Percentiles rank a stretch among this genome's conserved stretches.
These are phyloP conservation scores for Buceros bicornis DNA, from an alignment of 2,797 vertebrate genomes.

Conservation along the genomic window DNA sequence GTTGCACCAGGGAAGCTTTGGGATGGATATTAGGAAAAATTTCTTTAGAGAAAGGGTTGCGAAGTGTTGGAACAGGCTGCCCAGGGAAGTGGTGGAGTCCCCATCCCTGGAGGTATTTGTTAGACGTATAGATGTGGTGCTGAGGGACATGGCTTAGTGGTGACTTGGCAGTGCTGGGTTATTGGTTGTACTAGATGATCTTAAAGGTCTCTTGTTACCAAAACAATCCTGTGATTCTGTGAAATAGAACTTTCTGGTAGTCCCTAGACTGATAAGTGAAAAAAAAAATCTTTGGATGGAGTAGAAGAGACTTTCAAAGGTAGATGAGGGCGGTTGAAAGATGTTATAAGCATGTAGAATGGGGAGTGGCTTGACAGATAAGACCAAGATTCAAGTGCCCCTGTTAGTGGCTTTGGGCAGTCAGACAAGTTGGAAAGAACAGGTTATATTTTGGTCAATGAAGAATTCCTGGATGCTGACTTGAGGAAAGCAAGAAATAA, in stretches of 20 bases:
- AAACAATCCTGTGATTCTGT: too few relatives aligned
- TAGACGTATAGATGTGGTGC: too few relatives aligned
- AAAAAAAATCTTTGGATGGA: background rate
- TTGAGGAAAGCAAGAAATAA: background rate
- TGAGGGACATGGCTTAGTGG: too few relatives aligned
- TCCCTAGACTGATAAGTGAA: background rate
- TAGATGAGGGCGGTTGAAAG: background rate
- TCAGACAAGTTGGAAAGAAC: background rate
- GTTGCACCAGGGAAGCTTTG: too few relatives aligned
- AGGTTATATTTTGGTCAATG: background rate
- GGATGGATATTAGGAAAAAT: too few relatives aligned
- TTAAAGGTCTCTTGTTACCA: too few relatives aligned
- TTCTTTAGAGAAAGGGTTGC: too few relatives aligned
- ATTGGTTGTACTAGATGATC: too few relatives aligned
- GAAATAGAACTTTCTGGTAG: background rate
- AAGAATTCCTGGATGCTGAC: background rate
- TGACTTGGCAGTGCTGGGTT: too few relatives aligned
- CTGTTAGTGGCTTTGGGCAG: rapidly evolving
- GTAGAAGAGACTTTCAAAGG: background rate
- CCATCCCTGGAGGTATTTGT: too few relatives aligned
- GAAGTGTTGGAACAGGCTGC: too few relatives aligned
- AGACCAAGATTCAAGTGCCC: background rate
- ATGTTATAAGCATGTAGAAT: background rate
- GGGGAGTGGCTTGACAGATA: background rate
- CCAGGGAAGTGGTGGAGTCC: too few relatives aligned